Evolutionary conservation across 1,140 invertebrate species (phyloP).

Genomic region (Himalopsyche phryganea): DNA sequence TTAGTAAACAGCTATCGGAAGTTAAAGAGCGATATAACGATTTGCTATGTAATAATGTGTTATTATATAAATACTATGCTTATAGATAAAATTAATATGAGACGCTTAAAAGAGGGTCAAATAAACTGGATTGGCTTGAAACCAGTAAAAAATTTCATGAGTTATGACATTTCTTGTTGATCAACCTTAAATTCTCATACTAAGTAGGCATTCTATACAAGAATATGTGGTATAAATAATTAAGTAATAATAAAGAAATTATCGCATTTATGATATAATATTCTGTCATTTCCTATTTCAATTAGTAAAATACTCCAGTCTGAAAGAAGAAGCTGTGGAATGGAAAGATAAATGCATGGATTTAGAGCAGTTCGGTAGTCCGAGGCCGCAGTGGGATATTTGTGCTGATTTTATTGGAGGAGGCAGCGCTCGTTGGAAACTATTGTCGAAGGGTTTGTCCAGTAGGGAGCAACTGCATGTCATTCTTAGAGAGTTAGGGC

Average conservation of each 20-base stretch:
- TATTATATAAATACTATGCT: too few species aligned
- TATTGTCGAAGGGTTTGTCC: conserved; percentile 42
- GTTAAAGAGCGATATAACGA: conserved; percentile 38
- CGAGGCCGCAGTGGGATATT: conserved; percentile 48
- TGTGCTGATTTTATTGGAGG: conserved; percentile 50
- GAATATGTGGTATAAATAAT: too few species aligned
- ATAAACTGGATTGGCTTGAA: too few species aligned
- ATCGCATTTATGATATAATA: conserved; percentile 38
- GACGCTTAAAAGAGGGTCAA: too few species aligned
- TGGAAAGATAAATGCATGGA: conserved; percentile 44
- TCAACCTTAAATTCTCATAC: too few species aligned
- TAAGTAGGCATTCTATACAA: too few species aligned
- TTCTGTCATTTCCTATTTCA: not conserved
- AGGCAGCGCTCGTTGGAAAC: conserved; percentile 47
- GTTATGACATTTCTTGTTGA: too few species aligned
- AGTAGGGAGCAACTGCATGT: conserved; percentile 45
- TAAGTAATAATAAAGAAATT: too few species aligned
- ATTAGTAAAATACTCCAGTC: conserved; percentile 36
- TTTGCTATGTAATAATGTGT: conserved; percentile 34
- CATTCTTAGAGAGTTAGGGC: conserved; percentile 47
- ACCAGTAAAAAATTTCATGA: too few species aligned
- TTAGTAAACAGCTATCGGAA: conserved; percentile 36
- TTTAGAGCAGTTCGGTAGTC: conserved; percentile 46
- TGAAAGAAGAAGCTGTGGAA: conserved; percentile 45
- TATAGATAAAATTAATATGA: too few species aligned